A percentile compares a stretch with the other conserved stretches of the same genome.
These are phyloP conservation scores for Ditylenchus weischeri DNA, from an alignment of 2,888 invertebrate genomes.

Conservation along the genomic window DNA sequence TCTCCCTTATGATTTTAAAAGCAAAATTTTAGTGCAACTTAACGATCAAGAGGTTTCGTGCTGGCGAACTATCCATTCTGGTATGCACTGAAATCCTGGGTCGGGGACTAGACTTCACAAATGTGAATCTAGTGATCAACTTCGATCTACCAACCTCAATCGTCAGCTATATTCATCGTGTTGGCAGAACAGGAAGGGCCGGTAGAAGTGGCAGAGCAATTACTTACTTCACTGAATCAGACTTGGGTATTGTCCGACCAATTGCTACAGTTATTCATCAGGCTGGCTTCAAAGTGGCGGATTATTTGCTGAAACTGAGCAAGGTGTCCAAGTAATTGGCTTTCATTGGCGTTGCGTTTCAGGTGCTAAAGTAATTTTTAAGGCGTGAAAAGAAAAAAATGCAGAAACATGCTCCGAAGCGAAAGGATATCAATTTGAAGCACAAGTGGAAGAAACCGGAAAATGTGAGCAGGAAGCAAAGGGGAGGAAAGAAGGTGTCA, in stretches of 20 bases:
- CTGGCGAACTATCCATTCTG: slow-evolving; percentile 88
- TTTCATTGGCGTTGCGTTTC: slow-evolving; percentile 6
- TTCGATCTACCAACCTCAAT: slow-evolving; percentile 90
- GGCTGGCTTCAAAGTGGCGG: slow-evolving; percentile 86
- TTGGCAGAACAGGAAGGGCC: slow-evolving; percentile 87
- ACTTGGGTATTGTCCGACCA: slow-evolving; percentile 78
- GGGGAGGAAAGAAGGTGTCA: too few species aligned
- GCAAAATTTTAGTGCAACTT: slow-evolving; percentile 31
- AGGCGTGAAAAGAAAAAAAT: slow-evolving; percentile 42
- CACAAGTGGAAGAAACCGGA: slow-evolving; percentile 6
- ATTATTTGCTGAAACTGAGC: slow-evolving; percentile 74
- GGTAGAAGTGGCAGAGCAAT: slow-evolving; percentile 76
- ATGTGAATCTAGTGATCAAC: slow-evolving; percentile 91
- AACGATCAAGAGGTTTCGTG: slow-evolving; percentile 72
- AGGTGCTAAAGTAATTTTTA: slow-evolving; percentile 19
- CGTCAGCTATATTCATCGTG: slow-evolving; percentile 84
- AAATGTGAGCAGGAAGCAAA: too few species aligned
- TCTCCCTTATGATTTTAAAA: not conserved
- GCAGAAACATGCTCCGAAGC: slow-evolving; percentile 41
- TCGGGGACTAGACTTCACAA: slow-evolving; percentile 91
- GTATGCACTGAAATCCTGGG: slow-evolving; percentile 96
- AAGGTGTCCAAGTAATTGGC: slow-evolving; percentile 58
- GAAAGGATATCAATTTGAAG: slow-evolving; percentile 18
- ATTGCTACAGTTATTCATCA: slow-evolving; percentile 84
- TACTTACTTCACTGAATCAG: slow-evolving; percentile 88